phyloP scores from a whole-genome alignment of 2,888 invertebrate species.

The Agrilus mali region DNA sequence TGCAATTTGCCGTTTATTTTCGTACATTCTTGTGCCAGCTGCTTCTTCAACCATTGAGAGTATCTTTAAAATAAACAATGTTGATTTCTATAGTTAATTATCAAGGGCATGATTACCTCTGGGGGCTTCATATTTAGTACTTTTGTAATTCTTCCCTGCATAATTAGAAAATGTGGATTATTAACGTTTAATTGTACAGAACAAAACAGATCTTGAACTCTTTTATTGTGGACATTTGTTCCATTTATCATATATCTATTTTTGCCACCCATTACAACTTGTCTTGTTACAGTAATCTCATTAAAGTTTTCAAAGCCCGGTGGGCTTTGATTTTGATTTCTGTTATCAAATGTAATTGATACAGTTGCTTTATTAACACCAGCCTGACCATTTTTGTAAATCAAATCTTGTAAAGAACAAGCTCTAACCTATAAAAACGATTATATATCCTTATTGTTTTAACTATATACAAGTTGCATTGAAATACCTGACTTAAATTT shows the following conservation, averaged over 20 bases:
- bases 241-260: slow-evolving; percentile 94
- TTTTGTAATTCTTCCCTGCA: slow-evolving; percentile 98
- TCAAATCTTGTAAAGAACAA: slow-evolving; percentile 80
- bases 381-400: slow-evolving; percentile 96
- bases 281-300: slow-evolving; percentile 86
- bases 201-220: slow-evolving; percentile 89
- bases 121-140: slow-evolving; percentile 97
- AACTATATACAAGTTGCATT: background rate
- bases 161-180: slow-evolving; percentile 98
- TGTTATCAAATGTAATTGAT: slow-evolving; percentile 90
- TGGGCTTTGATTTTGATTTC: slow-evolving; percentile 67
- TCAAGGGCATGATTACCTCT: slow-evolving; percentile 48
- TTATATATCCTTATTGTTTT: slow-evolving; percentile 1
- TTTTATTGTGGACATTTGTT: slow-evolving; percentile 74
- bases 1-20: slow-evolving; percentile 79
- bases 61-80: slow-evolving; percentile 41
- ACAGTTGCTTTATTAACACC: slow-evolving; percentile 93
- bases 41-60: slow-evolving; percentile 98
- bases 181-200: slow-evolving; percentile 96
- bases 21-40: slow-evolving; percentile 94
- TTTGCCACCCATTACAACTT: slow-evolving; percentile 78
- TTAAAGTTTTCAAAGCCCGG: slow-evolving; percentile 82
- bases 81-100: slow-evolving; percentile 2
- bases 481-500: slow-evolving; percentile 75
- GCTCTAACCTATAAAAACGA: slow-evolving; percentile 65